Conservation (phyloP, 2,888 invertebrate species). For the Oligia fasciuncula region DNA sequence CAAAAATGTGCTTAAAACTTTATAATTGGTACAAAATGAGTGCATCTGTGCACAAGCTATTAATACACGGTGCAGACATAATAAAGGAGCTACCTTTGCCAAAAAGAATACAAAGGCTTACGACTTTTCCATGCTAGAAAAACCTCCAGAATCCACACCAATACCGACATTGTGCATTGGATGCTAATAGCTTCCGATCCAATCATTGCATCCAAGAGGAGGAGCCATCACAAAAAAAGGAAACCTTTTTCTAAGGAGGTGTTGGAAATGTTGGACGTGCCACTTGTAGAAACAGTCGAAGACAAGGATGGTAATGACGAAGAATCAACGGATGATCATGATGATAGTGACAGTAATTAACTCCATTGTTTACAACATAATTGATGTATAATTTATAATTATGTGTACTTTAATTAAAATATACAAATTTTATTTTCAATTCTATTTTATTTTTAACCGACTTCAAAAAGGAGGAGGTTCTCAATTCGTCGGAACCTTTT, state of each 20-base stretch:
- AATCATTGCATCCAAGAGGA: slow-evolving; percentile 30
- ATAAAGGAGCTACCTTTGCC: slow-evolving; percentile 42
- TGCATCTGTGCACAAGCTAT: slow-evolving; percentile 35
- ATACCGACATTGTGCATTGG: slow-evolving; percentile 45
- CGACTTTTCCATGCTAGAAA: slow-evolving; percentile 46
- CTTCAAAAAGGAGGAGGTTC: too few species aligned
- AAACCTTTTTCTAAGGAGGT: slow-evolving; percentile 5
- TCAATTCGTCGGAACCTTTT: too few species aligned
- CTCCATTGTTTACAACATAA: background rate
- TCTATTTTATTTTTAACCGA: too few species aligned
- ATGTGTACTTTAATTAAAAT: background rate
- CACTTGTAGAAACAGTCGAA: slow-evolving; percentile 10
- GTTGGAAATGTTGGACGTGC: slow-evolving; percentile 10
- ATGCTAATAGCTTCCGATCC: slow-evolving; percentile 50
- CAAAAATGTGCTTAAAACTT: slow-evolving; percentile 14
- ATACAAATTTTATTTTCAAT: background rate
- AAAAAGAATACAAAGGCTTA: slow-evolving; percentile 22
- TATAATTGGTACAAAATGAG: slow-evolving; percentile 41
- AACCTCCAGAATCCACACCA: slow-evolving; percentile 48
- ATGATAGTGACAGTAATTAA: slow-evolving; percentile 10
- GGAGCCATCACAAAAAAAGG: background rate
- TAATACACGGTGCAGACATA: slow-evolving; percentile 47
- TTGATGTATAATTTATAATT: background rate
- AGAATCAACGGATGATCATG: slow-evolving; percentile 13
- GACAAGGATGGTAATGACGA: slow-evolving; percentile 13